Evolutionary conservation across 2,888 invertebrate species (phyloP).

Genomic region (Catocala nupta): DNA sequence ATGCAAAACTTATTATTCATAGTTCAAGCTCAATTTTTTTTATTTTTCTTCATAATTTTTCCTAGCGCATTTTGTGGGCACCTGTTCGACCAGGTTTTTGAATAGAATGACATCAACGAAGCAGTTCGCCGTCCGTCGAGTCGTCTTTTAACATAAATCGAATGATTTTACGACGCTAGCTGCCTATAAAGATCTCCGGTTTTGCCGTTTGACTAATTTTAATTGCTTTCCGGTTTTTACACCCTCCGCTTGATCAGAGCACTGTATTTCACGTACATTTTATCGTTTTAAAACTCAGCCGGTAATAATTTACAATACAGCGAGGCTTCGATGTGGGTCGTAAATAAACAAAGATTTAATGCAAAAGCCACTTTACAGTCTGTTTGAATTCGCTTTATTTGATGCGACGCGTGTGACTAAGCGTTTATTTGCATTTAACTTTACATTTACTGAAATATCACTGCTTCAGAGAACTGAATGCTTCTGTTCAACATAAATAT

Average conservation of each 20-base stretch:
- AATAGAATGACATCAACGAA: constrained; percentile 58
- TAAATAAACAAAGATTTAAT: constrained; percentile 77
- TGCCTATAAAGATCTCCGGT: constrained; percentile 72
- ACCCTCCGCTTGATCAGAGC: constrained; percentile 64
- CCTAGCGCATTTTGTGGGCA: constrained; percentile 36
- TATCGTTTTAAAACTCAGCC: constrained; percentile 72
- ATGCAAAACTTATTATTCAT: constrained; percentile 49
- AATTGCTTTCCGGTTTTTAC: constrained; percentile 76
- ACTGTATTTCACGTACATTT: constrained; percentile 73
- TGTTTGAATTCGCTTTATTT: constrained; percentile 69
- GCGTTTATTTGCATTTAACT: constrained; percentile 54
- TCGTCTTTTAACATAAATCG: constrained; percentile 73
- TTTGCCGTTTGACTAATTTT: constrained; percentile 81
- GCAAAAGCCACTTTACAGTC: constrained; percentile 65
- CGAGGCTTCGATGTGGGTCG: constrained; percentile 65
- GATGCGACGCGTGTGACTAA: constrained; percentile 53
- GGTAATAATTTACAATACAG: constrained; percentile 75
- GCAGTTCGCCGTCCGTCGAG: constrained; percentile 51
- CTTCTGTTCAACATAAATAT: constrained; percentile 39
- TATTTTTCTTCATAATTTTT: constrained; percentile 47
- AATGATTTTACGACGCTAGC: constrained; percentile 72
- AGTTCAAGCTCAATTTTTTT: constrained; percentile 21
- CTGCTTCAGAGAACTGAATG: constrained; percentile 32
- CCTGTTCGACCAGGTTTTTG: constrained; percentile 44
- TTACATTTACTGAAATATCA: constrained; percentile 40